These are phyloP conservation scores for Genyomyrus donnyi DNA, from an alignment of 2,113 vertebrate species.

Conservation along the genomic window DNA sequence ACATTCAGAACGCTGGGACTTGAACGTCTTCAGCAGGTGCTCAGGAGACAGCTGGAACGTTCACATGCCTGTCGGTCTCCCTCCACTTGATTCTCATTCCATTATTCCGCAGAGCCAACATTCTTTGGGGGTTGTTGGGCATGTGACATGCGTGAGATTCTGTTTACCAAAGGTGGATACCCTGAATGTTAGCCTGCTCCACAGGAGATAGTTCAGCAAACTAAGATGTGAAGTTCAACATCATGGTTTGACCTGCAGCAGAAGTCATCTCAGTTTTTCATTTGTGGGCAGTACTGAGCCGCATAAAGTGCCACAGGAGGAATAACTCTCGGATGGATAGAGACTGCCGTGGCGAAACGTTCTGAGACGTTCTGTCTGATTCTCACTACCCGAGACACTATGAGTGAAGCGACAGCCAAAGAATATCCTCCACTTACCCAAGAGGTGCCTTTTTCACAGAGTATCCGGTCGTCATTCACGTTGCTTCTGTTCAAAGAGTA, in stretches of 20 bases:
- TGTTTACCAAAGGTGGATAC: background rate
- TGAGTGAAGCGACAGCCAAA: background rate
- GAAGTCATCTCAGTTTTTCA: background rate
- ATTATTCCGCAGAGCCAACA: background rate
- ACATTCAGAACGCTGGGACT: background rate
- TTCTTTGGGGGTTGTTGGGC: background rate
- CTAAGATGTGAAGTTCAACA: background rate
- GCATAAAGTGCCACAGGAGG: background rate
- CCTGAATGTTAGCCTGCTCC: background rate
- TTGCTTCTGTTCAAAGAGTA: background rate
- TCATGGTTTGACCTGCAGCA: background rate
- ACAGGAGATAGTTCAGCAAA: background rate
- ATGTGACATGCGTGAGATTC: background rate
- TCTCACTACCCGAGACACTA: background rate
- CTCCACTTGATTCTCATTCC: background rate
- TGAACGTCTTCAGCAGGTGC: background rate
- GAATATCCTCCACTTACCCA: background rate
- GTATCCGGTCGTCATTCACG: background rate
- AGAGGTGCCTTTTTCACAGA: background rate
- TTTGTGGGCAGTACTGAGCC: background rate
- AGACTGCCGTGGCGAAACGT: background rate
- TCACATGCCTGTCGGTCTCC: background rate
- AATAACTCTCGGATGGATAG: background rate
- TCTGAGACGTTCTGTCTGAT: background rate
- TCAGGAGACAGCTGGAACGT: slow-evolving; percentile 4